phyloP scores from a whole-genome alignment of 2,113 vertebrate genomes.

The Irena cyanogastra region DNA sequence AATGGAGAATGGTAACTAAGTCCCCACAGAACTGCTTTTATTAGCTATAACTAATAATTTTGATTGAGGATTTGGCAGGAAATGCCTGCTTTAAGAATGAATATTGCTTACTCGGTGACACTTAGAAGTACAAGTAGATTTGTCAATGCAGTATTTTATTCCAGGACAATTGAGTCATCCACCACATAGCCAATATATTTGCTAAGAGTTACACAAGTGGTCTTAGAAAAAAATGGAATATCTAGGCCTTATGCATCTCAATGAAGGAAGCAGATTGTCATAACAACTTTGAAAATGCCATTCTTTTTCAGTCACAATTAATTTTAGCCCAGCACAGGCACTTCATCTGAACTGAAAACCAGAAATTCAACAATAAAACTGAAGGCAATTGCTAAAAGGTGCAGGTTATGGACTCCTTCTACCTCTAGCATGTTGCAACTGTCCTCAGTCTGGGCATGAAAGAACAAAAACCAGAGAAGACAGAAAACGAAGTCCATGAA shows the following conservation, averaged over 20 bases:
- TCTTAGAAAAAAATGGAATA: conserved; percentile 37
- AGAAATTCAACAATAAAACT: not conserved
- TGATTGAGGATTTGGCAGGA: not conserved
- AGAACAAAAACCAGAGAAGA: not conserved
- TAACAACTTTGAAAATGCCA: conserved; percentile 60
- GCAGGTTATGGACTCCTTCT: not conserved
- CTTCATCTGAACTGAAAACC: not conserved
- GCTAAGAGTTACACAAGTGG: conserved; percentile 29
- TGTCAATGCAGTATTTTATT: conserved; percentile 40
- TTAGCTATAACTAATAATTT: conserved; percentile 13
- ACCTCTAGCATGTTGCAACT: not conserved
- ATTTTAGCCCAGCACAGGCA: conserved; percentile 13
- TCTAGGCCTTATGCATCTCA: conserved; percentile 41
- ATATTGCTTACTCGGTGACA: not conserved
- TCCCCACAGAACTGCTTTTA: not conserved
- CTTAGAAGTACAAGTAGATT: conserved; percentile 7
- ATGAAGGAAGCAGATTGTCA: conserved; percentile 62
- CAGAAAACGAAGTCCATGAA: not conserved
- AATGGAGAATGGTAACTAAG: not conserved
- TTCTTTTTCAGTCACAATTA: conserved; percentile 60
- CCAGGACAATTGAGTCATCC: conserved; percentile 45
- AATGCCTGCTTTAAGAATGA: not conserved
- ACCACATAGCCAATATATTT: conserved; percentile 30
- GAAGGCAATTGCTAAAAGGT: not conserved
- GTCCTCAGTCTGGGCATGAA: not conserved